Evolutionary conservation across 2,113 vertebrate species (phyloP), one percentile per base, ranked within the genome.

Genomic region (Phyllostomus hastatus): DNA sequence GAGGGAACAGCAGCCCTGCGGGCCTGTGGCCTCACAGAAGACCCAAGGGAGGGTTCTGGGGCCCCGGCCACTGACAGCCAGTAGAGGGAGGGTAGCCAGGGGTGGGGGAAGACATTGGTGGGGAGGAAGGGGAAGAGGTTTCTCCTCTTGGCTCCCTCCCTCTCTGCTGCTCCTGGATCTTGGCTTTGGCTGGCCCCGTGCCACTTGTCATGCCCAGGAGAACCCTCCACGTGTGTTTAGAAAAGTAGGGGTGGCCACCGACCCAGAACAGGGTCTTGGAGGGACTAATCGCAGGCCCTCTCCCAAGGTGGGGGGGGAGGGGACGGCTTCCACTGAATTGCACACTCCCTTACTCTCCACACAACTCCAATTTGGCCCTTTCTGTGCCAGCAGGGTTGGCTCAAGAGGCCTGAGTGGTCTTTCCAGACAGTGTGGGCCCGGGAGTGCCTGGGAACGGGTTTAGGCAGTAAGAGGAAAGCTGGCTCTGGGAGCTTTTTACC

Each of bases 1-100:
- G 94, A 88, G 87, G 90, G 82, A 97, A 86, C 81, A 85, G 95
- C 83, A 28, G 38, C 88, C 96, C 72, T 11, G 33, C 70, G 93
- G 97, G 87, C 95, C 72, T 67, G 69, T 80, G 93, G 97, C 94
- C 95, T 96, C 94, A 52, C 50, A 89, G 78, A 43, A 96, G 91
- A 86, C 90, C 96, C 90, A 88, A 89, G 41, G 80, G 76, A 81
- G 83, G 75, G 43, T 33, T 46, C 73, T 43, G 35, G 52, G 94
- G n/a, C 84, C 10, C 31, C 54, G 92, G 70, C 61, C 84, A 41
- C 82, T 2, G 1, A 33, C 33, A 83, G 75, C 75, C 20, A 3
- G 22, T 19, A 73, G 85, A 54, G n/a, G 10, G 57, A 28, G 4
- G 10, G 24, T 69, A n/a, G n/a, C 11, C 7, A 9, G 87, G 48